These are phyloP conservation scores for Alentia gelatinosa DNA, from an alignment of 2,888 invertebrate species.

Conservation along the genomic window DNA sequence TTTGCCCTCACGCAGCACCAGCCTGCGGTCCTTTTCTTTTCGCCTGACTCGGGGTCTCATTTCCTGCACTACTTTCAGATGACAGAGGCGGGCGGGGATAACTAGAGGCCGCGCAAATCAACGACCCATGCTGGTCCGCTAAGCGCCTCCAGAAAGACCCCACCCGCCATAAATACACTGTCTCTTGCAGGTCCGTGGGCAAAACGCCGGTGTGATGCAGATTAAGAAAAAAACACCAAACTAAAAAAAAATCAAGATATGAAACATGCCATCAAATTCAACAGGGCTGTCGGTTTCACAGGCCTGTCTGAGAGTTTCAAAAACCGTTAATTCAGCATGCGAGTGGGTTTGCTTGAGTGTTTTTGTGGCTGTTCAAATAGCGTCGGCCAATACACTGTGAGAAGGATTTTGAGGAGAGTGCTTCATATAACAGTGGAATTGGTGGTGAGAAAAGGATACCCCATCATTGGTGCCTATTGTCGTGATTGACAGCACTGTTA, in stretches of 20 bases:
- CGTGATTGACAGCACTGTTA: neutral
- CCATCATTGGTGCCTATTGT: neutral
- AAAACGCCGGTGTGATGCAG: neutral
- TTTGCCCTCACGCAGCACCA: neutral
- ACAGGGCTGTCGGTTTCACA: neutral
- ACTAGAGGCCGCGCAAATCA: constrained; percentile 30
- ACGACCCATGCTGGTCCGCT: neutral
- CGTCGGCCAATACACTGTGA: no score
- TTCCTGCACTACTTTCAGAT: constrained; percentile 44
- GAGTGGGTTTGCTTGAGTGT: neutral
- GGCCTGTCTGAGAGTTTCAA: neutral
- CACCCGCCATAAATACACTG: neutral
- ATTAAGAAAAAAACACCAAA: neutral
- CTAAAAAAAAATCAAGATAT: no score
- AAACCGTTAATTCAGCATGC: neutral
- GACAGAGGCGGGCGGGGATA: neutral
- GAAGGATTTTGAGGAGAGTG: constrained; percentile 1
- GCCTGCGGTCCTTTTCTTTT: constrained; percentile 27
- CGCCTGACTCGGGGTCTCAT: constrained; percentile 37
- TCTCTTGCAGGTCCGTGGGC: neutral
- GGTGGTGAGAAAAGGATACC: no score
- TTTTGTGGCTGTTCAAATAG: neutral
- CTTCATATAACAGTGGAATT: neutral
- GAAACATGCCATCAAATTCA: neutral
- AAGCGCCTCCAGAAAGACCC: neutral